phyloP scores from a whole-genome alignment of 2,888 invertebrate genomes.

The Homarus gammarus region DNA sequence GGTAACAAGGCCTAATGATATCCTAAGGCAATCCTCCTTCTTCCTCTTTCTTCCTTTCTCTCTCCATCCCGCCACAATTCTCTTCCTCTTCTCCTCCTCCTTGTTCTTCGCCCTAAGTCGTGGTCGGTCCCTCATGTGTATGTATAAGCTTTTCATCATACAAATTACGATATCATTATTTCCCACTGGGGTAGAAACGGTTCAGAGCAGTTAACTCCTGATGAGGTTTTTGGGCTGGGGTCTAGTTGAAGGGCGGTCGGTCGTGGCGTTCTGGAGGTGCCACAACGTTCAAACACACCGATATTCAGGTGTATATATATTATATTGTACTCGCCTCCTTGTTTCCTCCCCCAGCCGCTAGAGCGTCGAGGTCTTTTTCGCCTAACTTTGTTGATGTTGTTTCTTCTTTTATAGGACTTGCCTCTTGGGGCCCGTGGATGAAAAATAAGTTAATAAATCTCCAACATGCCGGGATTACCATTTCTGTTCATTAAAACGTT shows the following conservation, averaged over 20 bases:
- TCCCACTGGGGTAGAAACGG: slow-evolving; percentile 49
- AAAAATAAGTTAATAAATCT: too few species aligned
- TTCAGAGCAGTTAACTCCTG: slow-evolving; percentile 25
- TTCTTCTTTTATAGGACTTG: too few species aligned
- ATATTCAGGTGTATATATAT: too few species aligned
- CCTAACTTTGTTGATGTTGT: too few species aligned
- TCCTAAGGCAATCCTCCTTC: background rate
- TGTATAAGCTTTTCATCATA: slow-evolving; percentile 65
- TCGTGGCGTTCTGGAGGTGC: background rate
- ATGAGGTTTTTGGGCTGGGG: background rate
- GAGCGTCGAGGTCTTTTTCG: too few species aligned
- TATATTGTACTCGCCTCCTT: too few species aligned
- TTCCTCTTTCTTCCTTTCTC: background rate
- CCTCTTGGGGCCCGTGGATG: too few species aligned
- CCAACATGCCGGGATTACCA: slow-evolving; percentile 7
- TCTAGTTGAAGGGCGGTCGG: background rate
- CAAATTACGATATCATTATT: slow-evolving; percentile 64
- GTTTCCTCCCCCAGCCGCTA: too few species aligned
- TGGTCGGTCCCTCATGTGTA: slow-evolving; percentile 59
- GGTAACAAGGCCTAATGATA: background rate
- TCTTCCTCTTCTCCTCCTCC: background rate
- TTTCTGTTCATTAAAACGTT: slow-evolving; percentile 48
- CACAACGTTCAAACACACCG: too few species aligned
- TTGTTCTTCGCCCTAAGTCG: background rate
- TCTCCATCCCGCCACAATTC: background rate